phyloP scores from a whole-genome alignment of 2,888 invertebrate genomes.

The Eurois occulta region DNA sequence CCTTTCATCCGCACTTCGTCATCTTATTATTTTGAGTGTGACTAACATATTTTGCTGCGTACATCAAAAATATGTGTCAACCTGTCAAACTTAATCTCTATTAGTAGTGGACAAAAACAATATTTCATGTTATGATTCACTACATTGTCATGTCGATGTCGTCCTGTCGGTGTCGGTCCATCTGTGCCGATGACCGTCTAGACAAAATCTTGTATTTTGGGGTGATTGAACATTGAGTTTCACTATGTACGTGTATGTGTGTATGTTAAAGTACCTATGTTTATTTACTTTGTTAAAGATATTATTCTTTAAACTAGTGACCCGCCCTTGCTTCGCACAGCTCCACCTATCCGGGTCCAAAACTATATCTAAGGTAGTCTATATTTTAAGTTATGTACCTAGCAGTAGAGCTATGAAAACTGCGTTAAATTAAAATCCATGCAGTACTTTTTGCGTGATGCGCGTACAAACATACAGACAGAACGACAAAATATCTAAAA shows the following conservation, averaged over 20 bases:
- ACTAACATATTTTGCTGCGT: not conserved
- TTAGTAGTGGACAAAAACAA: slow-evolving; percentile 23
- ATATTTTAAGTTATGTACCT: too few species aligned
- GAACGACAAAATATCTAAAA: too few species aligned
- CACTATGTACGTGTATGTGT: too few species aligned
- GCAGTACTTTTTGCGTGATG: too few species aligned
- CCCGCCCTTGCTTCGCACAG: too few species aligned
- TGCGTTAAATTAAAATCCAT: too few species aligned
- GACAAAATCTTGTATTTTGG: not conserved
- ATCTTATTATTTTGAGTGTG: not conserved
- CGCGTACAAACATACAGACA: too few species aligned
- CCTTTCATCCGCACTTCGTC: not conserved
- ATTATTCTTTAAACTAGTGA: too few species aligned
- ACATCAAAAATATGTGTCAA: slow-evolving; percentile 17
- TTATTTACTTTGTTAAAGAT: too few species aligned
- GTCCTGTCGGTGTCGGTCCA: not conserved
- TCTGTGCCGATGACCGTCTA: slow-evolving; percentile 25
- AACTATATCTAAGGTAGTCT: too few species aligned
- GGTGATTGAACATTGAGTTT: slow-evolving; percentile 17
- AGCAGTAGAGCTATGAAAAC: too few species aligned
- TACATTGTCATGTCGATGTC: not conserved
- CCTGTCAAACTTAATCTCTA: slow-evolving; percentile 30
- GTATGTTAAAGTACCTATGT: not conserved
- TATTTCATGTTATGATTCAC: not conserved
- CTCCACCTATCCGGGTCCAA: too few species aligned